These are phyloP conservation scores for Trachemys scripta DNA, from an alignment of 2,113 vertebrate genomes.

Conservation along the genomic window DNA sequence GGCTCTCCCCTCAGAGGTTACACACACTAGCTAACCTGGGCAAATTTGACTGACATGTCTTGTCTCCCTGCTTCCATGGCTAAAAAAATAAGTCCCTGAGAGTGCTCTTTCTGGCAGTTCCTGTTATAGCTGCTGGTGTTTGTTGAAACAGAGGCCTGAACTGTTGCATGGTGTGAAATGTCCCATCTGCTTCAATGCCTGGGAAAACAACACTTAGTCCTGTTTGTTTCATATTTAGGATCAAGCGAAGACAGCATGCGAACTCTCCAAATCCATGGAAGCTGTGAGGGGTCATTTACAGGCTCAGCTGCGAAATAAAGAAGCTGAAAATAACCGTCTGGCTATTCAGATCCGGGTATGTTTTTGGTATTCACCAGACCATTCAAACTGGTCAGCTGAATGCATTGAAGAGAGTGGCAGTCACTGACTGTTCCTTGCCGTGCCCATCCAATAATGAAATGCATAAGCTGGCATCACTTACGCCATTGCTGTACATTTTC, in stretches of 20 bases:
- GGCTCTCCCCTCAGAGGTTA: neutral
- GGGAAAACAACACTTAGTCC: neutral
- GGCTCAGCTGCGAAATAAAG: conserved; percentile 87
- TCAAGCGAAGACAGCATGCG: conserved; percentile 81
- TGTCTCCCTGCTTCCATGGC: neutral
- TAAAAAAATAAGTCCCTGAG: neutral
- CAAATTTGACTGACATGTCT: neutral
- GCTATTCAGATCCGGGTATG: conserved; percentile 86
- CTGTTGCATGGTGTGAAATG: neutral
- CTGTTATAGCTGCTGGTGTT: neutral
- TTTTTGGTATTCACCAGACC: neutral
- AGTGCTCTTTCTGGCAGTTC: neutral
- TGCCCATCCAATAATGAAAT: neutral
- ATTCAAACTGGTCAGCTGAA: neutral
- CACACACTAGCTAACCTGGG: neutral
- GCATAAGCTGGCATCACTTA: neutral
- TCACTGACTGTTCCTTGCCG: neutral
- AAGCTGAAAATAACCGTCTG: conserved; percentile 90
- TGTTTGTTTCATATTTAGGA: conserved; percentile 75
- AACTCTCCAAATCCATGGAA: conserved; percentile 88
- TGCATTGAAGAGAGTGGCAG: neutral
- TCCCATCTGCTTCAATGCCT: neutral
- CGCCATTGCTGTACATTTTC: neutral
- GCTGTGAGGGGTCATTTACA: conserved; percentile 87
- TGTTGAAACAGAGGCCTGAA: neutral